Conservation (phyloP, 2,113 vertebrate species). For the Pycnonotus jocosus region DNA sequence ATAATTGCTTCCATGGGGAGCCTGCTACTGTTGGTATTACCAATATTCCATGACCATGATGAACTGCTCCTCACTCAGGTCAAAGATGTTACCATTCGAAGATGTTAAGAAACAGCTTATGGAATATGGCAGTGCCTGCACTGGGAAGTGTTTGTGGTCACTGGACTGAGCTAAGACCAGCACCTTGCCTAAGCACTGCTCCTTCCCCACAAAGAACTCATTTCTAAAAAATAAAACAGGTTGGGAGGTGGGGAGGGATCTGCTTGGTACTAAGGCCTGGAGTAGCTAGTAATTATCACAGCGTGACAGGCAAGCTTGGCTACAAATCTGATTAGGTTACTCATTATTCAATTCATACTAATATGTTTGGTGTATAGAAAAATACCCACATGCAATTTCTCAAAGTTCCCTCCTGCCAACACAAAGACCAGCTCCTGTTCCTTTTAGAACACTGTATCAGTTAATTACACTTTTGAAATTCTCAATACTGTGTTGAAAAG, state of each 20-base stretch:
- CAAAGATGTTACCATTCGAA: neutral
- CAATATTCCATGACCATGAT: neutral
- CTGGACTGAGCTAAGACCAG: neutral
- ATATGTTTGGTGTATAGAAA: neutral
- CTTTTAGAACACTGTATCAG: neutral
- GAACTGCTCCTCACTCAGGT: neutral
- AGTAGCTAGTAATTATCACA: neutral
- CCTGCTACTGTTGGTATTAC: neutral
- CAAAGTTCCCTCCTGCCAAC: neutral
- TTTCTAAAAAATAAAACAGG: neutral
- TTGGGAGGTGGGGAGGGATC: neutral
- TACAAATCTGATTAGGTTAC: neutral
- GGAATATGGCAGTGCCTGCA: neutral
- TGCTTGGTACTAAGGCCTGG: neutral
- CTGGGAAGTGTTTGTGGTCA: neutral
- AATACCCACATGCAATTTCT: neutral
- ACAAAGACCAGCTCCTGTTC: neutral
- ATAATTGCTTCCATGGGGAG: neutral
- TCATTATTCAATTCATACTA: neutral
- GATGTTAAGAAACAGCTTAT: neutral
- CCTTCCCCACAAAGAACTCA: neutral
- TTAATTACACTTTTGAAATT: neutral
- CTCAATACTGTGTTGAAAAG: neutral
- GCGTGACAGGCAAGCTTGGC: neutral
- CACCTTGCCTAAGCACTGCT: neutral